phyloP scores from a whole-genome alignment of 2,888 invertebrate species.

The Lochmaea crataegi region DNA sequence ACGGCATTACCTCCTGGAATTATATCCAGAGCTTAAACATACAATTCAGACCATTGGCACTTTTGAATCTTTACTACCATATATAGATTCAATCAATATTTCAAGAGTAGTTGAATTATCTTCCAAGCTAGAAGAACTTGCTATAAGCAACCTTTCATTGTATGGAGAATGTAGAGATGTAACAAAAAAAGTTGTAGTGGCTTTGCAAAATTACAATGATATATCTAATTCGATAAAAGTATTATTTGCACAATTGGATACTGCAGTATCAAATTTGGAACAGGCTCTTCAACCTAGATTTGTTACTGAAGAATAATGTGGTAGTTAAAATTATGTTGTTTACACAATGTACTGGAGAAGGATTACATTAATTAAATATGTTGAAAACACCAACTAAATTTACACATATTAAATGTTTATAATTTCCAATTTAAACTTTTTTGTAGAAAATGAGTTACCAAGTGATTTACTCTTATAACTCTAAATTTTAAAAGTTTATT shows the following conservation, averaged over 20 bases:
- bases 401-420: neutral
- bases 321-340: neutral
- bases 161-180: constrained; percentile 62
- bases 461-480: too few species aligned
- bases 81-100: constrained; percentile 64
- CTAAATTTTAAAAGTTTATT: too few species aligned
- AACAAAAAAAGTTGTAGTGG: constrained; percentile 61
- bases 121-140: constrained; percentile 63
- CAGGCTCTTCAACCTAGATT: constrained; percentile 61
- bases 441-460: neutral
- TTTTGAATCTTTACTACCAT: constrained; percentile 62
- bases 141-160: constrained; percentile 61
- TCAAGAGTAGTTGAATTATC: constrained; percentile 64
- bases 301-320: constrained; percentile 51
- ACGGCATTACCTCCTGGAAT: constrained; percentile 64
- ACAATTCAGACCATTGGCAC: constrained; percentile 60
- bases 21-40: constrained; percentile 65
- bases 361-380: neutral
- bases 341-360: neutral
- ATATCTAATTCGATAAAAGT: constrained; percentile 66
- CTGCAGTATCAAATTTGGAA: constrained; percentile 64
- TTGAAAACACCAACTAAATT: neutral
- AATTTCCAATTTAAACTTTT: neutral
- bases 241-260: constrained; percentile 65
- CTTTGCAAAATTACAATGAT: constrained; percentile 66